Conservation (phyloP, 2,113 vertebrate genomes). For the Hyperopisus bebe region DNA sequence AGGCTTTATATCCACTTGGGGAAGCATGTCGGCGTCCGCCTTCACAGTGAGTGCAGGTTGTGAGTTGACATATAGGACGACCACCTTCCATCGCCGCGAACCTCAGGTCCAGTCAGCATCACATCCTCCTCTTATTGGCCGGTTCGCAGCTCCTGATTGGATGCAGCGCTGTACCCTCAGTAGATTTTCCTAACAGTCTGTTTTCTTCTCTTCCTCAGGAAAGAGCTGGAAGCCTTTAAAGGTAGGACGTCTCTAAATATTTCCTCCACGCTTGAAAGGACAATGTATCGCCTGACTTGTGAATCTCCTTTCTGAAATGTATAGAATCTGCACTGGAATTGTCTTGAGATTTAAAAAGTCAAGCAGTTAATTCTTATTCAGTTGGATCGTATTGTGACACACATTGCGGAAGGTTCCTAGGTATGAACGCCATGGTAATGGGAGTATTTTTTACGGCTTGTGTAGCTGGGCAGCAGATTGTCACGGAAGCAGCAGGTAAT, state of each 20-base stretch:
- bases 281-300: background rate
- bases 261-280: conserved; percentile 2
- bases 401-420: background rate
- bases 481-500: background rate
- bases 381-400: background rate
- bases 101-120: background rate
- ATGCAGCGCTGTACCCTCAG: background rate
- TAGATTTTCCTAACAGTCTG: conserved; percentile 21
- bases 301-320: background rate
- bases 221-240: conserved; percentile 81
- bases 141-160: background rate
- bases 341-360: background rate
- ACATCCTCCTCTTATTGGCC: background rate
- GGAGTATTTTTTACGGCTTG: background rate
- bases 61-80: too few species aligned
- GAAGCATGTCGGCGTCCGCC: background rate
- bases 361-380: background rate
- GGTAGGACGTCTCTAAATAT: conserved; percentile 60
- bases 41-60: background rate
- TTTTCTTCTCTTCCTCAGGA: conserved; percentile 63
- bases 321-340: background rate
- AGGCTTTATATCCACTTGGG: background rate
- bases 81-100: background rate
- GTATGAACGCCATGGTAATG: background rate
- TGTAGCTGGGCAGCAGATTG: background rate